Percentiles rank a stretch among this genome's conserved stretches.
Evolutionary conservation across 2,113 vertebrate genomes (phyloP).

Genomic region (Pithys albifrons): DNA sequence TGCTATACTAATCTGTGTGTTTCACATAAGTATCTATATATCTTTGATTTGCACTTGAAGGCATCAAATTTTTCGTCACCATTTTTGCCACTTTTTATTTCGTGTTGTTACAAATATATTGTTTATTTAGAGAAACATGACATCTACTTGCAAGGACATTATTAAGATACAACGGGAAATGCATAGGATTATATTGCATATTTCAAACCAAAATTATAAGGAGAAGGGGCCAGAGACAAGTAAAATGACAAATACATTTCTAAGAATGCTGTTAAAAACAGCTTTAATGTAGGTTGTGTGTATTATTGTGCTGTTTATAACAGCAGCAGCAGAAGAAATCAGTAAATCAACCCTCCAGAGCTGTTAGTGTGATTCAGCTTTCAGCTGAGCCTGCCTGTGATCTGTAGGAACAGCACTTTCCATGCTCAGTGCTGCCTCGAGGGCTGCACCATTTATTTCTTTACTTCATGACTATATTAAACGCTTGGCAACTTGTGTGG

Average conservation of each 20-base stretch:
- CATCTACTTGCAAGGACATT: background rate
- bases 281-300: background rate
- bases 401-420: background rate
- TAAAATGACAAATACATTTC: background rate
- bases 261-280: background rate
- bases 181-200: background rate
- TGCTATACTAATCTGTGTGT: background rate
- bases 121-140: background rate
- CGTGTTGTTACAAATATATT: background rate
- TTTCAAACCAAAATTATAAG: background rate
- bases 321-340: background rate
- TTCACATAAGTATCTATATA: background rate
- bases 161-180: background rate
- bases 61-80: background rate
- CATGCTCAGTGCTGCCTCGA: background rate
- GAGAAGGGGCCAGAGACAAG: background rate
- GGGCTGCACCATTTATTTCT: background rate
- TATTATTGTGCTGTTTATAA: background rate
- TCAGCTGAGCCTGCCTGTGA: background rate
- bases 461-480: background rate
- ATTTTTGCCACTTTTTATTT: background rate
- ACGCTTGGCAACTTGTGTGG: conserved; percentile 4
- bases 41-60: background rate
- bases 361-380: background rate
- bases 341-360: background rate